Base-by-base conservation (phyloP, 1,140 invertebrate genomes). In the Brachionus plicatilis region DNA sequence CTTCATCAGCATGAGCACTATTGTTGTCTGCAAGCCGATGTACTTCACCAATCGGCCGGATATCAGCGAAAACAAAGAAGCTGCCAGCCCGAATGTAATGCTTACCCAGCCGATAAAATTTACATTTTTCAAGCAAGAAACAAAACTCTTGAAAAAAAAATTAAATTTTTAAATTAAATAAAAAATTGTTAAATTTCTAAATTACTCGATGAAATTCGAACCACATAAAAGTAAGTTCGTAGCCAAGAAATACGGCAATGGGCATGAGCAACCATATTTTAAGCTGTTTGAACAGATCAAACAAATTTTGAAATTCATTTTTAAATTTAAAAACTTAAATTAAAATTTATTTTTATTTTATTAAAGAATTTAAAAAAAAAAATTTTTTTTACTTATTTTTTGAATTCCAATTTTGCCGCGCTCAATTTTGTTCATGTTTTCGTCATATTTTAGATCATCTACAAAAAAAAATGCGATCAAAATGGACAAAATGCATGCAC, bases 201-300 rank as follows among this genome's bases (percentile, higher is more conserved):
- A 37, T 80, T 82, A 82, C 79, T 20, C 79, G 4, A 45, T 82
- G 37, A 60, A 82, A 65, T 68, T 82, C 79, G 41, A 20, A 82
- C 79, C 79, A 82, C n/a, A 82, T 66, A 27, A 43, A 82, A 24
- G 79, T 82, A 14, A 82, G 53, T 29, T 82, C 79, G 41, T 45
- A 82, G 29, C 79, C 79, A 8, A 47, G 29, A 17, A 45, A 82
- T 14, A 82, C 33, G 0, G 79, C 43, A 8, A 82, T 41, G 12
- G 79, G 79, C n/a, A 82, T 17, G 4, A 82, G 43, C 27, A 82
- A 37, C 79, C 79, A 82, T 29, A 68, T 65, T 20, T 82, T 65
- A 4, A 82, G 17, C 11, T 82, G 20, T 43, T 45, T 60, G 1
- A 12, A 82, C 20, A 82, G 14, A 29, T 68, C 43, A 14, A 65